Evolutionary conservation across 1,140 invertebrate genomes (phyloP).

Genomic region (Argopecten irradians): DNA sequence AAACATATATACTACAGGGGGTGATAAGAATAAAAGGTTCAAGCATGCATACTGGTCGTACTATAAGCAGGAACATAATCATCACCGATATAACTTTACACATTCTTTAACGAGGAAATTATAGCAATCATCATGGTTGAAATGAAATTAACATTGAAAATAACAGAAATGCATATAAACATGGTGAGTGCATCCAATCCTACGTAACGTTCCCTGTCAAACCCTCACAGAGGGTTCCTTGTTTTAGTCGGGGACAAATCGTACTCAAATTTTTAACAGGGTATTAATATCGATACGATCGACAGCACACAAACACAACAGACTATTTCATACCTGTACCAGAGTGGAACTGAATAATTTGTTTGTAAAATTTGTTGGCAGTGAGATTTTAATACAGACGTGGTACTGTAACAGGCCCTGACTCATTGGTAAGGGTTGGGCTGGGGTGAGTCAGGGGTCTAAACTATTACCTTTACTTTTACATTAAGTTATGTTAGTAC

Average conservation of each 20-base stretch:
- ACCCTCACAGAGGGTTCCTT: not conserved
- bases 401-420: not conserved
- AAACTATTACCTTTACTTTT: no score
- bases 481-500: no score
- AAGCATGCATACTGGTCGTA: not conserved
- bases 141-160: not conserved
- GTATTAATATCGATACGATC: not conserved
- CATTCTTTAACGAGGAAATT: conserved; percentile 3
- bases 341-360: not conserved
- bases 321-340: not conserved
- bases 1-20: not conserved
- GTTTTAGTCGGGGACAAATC: not conserved
- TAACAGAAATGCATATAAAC: not conserved
- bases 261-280: not conserved
- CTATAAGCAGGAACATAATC: conserved; percentile 11
- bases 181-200: not conserved
- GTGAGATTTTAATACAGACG: not conserved
- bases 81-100: not conserved
- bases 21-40: not conserved
- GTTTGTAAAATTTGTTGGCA: not conserved
- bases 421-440: not conserved
- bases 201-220: not conserved
- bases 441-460: not conserved
- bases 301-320: not conserved
- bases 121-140: not conserved